Conservation (phyloP, 2,888 invertebrate species). For the Vandiemenella viatica region DNA sequence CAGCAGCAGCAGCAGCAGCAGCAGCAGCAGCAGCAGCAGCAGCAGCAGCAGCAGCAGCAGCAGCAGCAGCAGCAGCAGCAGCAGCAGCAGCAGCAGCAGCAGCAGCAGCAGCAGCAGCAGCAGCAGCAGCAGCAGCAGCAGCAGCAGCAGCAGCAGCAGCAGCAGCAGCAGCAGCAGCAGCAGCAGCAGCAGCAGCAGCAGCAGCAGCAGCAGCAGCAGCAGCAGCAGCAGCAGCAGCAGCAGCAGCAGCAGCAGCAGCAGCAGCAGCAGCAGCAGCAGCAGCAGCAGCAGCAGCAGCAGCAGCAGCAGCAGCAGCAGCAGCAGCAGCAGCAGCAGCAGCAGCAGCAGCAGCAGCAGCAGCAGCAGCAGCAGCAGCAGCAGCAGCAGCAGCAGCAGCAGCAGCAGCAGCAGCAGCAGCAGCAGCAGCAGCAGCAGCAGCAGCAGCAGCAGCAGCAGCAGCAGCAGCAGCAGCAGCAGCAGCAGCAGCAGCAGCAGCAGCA, state of each 20-base stretch:
- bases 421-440: background rate
- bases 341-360: background rate
- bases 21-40: background rate
- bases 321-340: background rate
- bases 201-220: background rate
- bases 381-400: background rate
- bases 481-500: background rate
- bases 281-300: background rate
- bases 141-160: background rate
- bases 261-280: background rate
- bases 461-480: background rate
- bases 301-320: background rate
- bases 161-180: background rate
- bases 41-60: background rate
- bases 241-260: background rate
- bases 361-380: background rate
- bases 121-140: background rate
- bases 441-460: background rate
- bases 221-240: background rate
- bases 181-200: background rate
- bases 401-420: background rate
- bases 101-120: background rate
- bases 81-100: background rate
- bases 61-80: background rate
- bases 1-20: background rate